Evolutionary conservation across 1,140 invertebrate species (phyloP), one percentile per base, ranked within the genome.

Genomic region (Drosophila auraria): DNA sequence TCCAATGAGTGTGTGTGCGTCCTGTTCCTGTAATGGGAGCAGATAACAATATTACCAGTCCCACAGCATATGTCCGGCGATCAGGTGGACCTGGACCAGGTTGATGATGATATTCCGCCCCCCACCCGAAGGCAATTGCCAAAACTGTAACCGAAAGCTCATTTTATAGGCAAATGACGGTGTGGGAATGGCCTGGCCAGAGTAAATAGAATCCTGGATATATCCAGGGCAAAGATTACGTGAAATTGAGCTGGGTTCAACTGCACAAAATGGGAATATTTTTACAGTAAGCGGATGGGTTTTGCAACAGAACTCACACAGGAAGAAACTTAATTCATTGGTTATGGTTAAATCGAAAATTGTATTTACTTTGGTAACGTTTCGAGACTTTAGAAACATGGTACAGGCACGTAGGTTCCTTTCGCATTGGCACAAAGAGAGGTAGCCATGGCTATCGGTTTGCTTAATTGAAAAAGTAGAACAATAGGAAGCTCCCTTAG

Each of bases 11-110:
- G 42, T 20, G 54, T 62, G 44, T 50, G 40, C 64, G 50, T 69
- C 74, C 58, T 44, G 45, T 59, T 54, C 7, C 54, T 40, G 73
- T 78, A 78, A 77, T 61, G 36, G 63, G 42, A 45, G 50, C 75
- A 78, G 75, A 69, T 78, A 78, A 78, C 75, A 78, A 70, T 78
- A 78, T 78, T 78, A 78, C 56, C 60, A 78, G 50, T 78, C 73
- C 51, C 49, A 63, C 42, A 78, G 76, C 75, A 78, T 78, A 78
- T 78, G 74, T 78, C 75, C 75, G 57, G 64, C 54, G 68, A 70
- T 56, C 76, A 58, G 75, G 75, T 45, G 53, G 53, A 38, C 33
- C 20, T 33, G 44, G 33, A 47, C 42, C 47, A 45, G 44, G 62
- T 53, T 30, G 47, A 61, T 73, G 62, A 76, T 75, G 72, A 47